Evolutionary conservation across 2,113 vertebrate species (phyloP), one percentile per base, ranked within the genome.

Genomic region (Myotis lucifugus): DNA sequence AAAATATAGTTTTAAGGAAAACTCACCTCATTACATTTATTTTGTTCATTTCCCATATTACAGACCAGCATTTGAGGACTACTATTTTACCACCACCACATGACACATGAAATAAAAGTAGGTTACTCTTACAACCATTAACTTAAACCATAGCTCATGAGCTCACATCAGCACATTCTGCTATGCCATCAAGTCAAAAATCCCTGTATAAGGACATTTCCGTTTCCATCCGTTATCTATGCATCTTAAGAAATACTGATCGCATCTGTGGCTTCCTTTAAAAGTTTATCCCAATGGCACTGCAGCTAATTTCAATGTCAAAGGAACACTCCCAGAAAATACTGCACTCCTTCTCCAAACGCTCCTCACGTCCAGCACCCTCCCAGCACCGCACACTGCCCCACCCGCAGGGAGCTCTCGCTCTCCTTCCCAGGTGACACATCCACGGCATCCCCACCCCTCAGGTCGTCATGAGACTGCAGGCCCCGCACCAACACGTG

Each of bases 281-380:
- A 29, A 29, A 69, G 69, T 0, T 83, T 50, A 17, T 1, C 7
- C 5, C 8, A 1, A 46, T 1, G 11, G 73, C 9, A 4, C 2
- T 52, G 7, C n/a, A 46, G 54, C 73, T 66, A 6, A 59, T 19
- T 48, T 70, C 48, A 46, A 0, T 1, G 18, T 40, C 19, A 52
- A n/a, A 34, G 48, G 23, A 37, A 25, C 21, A 21, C 32, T 21
- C 13, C n/a, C 81, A 27, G 48, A 21, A n/a, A n/a, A 32, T 0
- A 17, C 11, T 5, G 11, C 27, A 34, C 27, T 34, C 50, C 48
- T 61, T 25, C 27, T 78, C 61, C 74, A 34, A 74, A 74, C 3
- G 1, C 23, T 67, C 48, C 46, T 40, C 25, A 15, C 29, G 13
- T 5, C 69, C 70, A 11, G 54, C 37, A 50, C 56, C 23, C 23